These are phyloP conservation scores for Carcina quercana DNA, from an alignment of 2,888 invertebrate genomes.

Conservation along the genomic window DNA sequence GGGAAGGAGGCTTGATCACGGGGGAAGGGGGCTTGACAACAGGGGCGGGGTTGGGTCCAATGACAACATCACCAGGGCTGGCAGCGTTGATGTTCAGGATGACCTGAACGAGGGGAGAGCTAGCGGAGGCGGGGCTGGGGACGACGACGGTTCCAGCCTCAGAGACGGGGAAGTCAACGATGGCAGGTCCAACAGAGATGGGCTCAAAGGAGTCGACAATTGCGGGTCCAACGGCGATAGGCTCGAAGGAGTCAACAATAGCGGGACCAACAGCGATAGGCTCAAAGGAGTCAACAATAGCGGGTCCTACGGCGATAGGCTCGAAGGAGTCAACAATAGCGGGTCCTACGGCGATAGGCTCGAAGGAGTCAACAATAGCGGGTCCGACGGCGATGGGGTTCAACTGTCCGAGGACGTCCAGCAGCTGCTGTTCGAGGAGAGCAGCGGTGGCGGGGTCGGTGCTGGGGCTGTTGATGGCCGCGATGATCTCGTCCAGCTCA, in stretches of 20 bases:
- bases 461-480: constrained; percentile 38
- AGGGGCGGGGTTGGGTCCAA: constrained; percentile 18
- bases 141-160: constrained; percentile 10
- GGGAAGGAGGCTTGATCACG: constrained; percentile 15
- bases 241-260: no score
- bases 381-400: constrained; percentile 8
- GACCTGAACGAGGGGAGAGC: constrained; percentile 11
- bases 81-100: constrained; percentile 11
- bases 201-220: constrained; percentile 8
- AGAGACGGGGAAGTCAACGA: constrained; percentile 4
- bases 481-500: constrained; percentile 36
- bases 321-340: constrained; percentile 13
- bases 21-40: constrained; percentile 30
- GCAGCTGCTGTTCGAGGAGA: constrained; percentile 15
- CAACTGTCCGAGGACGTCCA: constrained; percentile 17
- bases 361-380: constrained; percentile 10
- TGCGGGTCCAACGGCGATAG: constrained; percentile 2
- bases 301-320: constrained; percentile 12
- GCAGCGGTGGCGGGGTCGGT: constrained; percentile 40
- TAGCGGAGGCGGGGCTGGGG: constrained; percentile 14
- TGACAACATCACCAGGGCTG: not conserved
- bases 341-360: constrained; percentile 6
- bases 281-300: constrained; percentile 13
- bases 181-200: no score
- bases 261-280: constrained; percentile 11